A percentile compares a stretch with the other conserved stretches of the same genome.
phyloP scores from a whole-genome alignment of 2,113 vertebrate genomes.

The Chaetodon auriga region DNA sequence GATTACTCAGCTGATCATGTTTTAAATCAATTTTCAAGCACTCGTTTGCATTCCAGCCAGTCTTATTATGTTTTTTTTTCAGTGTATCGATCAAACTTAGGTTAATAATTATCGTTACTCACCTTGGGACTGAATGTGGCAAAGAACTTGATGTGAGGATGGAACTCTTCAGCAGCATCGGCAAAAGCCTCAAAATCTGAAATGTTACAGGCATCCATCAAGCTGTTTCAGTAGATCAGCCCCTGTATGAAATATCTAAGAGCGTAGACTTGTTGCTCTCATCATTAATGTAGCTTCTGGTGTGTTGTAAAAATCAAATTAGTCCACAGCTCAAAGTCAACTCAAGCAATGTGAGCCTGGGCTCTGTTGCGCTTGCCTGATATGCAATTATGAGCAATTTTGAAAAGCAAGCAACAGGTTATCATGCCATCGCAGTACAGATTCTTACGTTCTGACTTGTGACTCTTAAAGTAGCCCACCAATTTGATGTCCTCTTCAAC shows the following conservation, averaged over 20 bases:
- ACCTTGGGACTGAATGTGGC: constrained; percentile 93
- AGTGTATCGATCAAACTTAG: neutral
- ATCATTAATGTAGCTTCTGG: constrained; percentile 32
- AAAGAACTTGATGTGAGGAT: constrained; percentile 93
- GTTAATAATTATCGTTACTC: constrained; percentile 13
- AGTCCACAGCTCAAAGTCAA: neutral
- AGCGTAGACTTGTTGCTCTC: constrained; percentile 21
- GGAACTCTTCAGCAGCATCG: constrained; percentile 93
- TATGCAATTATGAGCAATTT: constrained; percentile 16
- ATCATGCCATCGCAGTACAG: constrained; percentile 66
- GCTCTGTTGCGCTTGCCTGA: constrained; percentile 9
- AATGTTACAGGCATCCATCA: constrained; percentile 58
- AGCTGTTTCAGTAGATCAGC: constrained; percentile 18
- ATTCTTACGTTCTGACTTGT: constrained; percentile 91
- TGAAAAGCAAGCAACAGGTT: constrained; percentile 45
- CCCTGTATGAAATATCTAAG: constrained; percentile 33
- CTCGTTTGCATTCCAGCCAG: neutral
- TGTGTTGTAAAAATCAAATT: constrained; percentile 14
- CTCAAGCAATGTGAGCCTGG: neutral
- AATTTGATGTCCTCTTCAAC: constrained; percentile 93
- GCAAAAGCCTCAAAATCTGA: constrained; percentile 91
- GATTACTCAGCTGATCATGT: no score
- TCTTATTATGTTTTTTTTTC: constrained; percentile 1
- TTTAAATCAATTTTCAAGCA: neutral
- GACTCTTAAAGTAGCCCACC: constrained; percentile 94